Evolutionary conservation across 2,113 vertebrate species (phyloP).

Genomic region (Dromas ardeola): DNA sequence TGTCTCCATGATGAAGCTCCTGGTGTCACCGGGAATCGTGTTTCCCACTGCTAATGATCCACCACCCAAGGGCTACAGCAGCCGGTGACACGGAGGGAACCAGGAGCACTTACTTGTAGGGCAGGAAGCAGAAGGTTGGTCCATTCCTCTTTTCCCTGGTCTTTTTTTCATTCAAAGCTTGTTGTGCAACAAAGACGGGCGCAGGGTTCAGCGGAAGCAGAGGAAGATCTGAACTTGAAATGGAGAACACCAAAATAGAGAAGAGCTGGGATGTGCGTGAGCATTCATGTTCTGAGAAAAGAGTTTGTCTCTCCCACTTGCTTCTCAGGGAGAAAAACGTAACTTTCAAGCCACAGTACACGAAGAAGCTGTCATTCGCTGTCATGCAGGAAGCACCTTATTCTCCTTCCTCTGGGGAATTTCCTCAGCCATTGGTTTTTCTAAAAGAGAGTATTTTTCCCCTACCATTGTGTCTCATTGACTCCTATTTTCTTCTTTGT

Average conservation of each 20-base stretch:
- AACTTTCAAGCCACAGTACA: background rate
- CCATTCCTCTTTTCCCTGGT: background rate
- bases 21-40: background rate
- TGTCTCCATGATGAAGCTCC: background rate
- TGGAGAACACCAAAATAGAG: background rate
- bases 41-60: too few relatives aligned
- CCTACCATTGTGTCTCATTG: background rate
- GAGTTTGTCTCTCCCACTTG: background rate
- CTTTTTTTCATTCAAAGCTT: background rate
- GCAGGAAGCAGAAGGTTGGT: background rate
- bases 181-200: background rate
- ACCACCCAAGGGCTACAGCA: background rate
- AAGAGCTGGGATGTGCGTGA: background rate
- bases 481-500: slow-evolving; percentile 40
- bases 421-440: background rate
- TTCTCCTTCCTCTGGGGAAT: background rate
- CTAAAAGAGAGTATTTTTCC: background rate
- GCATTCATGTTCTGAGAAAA: background rate
- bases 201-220: background rate
- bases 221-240: background rate
- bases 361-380: slow-evolving; percentile 25
- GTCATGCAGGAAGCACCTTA: background rate
- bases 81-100: fast-evolving
- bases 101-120: background rate
- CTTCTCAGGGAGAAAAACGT: background rate